Evolutionary conservation across 2,797 vertebrate genomes (phyloP), one percentile per base, ranked within the genome.

Genomic region (Ctenochaetus hawaiiensis): DNA sequence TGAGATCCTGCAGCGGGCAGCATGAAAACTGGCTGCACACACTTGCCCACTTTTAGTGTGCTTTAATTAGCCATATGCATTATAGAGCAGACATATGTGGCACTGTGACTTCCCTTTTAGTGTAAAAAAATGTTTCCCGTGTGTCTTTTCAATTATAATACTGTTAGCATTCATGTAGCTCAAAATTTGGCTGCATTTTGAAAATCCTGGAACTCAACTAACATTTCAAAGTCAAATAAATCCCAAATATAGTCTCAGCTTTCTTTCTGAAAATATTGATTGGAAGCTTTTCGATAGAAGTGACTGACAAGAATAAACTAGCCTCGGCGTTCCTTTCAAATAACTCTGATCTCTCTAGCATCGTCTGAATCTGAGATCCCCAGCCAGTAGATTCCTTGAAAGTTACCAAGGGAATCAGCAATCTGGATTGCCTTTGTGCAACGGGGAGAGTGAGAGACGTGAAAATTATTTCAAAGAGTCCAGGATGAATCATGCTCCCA

Each of bases 401-500:
- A 92, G 89, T 87, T 84, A 87, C 82, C 84, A 23, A 52, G 86
- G 88, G 91, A 92, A 88, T 89, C 67, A n/a, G 78, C 83, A 84
- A 83, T 85, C 83, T 90, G 90, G 87, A 93, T 93, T 90, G 90
- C 87, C 78, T 93, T 92, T 84, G 86, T 86, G 88, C 81, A 79
- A 26, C 0, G 8, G 85, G 87, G 89, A 85, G 75, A 82, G 73
- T 47, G 83, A 85, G 84, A 89, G 86, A 92, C 77, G 80, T 88
- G 85, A 71, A 89, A 84, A 89, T 88, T 78, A 92, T 94, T 94
- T 93, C 86, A 92, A 94, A 94, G 85, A 87, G 86, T 74, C 77
- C 72, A 53, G 80, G 83, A 93, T 93, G 89, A 93, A 92, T 94
- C 91, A 85, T 5, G 20, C 79, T 89, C 82, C 76, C 81, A 54